Conservation (phyloP, 1,140 invertebrate genomes). For the Pararge aegeria region DNA sequence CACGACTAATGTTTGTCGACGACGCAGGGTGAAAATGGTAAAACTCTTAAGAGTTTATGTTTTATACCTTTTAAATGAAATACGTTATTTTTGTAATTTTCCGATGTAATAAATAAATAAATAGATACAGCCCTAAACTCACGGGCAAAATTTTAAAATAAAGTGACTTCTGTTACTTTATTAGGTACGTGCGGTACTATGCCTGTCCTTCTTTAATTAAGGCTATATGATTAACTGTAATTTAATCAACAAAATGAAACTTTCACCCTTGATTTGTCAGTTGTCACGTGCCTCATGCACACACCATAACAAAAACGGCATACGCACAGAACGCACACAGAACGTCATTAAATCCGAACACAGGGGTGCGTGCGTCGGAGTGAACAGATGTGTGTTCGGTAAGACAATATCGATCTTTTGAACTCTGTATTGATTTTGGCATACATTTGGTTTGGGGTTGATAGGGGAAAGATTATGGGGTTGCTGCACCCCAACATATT, state of each 20-base stretch:
- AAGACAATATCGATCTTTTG: slow-evolving; percentile 58
- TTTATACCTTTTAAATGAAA: too few relatives aligned
- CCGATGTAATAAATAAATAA: too few relatives aligned
- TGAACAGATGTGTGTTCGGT: slow-evolving; percentile 40
- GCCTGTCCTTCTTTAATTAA: too few relatives aligned
- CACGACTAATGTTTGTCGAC: too few relatives aligned
- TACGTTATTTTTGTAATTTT: too few relatives aligned
- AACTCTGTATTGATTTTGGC: slow-evolving; percentile 45
- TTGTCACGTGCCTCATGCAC: neutral
- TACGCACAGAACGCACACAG: neutral
- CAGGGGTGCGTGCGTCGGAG: slow-evolving; percentile 14
- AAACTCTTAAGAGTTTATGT: too few relatives aligned
- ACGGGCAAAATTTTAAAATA: too few relatives aligned
- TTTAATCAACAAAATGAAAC: neutral
- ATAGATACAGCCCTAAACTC: too few relatives aligned
- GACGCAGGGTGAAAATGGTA: too few relatives aligned
- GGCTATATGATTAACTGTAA: too few relatives aligned
- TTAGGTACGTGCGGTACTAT: too few relatives aligned
- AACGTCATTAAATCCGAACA: slow-evolving; percentile 4
- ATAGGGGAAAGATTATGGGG: slow-evolving; percentile 21
- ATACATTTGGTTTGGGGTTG: slow-evolving; percentile 36
- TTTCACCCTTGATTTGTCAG: neutral
- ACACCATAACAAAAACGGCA: neutral
- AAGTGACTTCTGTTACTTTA: too few relatives aligned
- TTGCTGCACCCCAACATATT: neutral